Evolutionary conservation across 2,113 vertebrate genomes (phyloP).

Genomic region (Microcebus ravelobensis): DNA sequence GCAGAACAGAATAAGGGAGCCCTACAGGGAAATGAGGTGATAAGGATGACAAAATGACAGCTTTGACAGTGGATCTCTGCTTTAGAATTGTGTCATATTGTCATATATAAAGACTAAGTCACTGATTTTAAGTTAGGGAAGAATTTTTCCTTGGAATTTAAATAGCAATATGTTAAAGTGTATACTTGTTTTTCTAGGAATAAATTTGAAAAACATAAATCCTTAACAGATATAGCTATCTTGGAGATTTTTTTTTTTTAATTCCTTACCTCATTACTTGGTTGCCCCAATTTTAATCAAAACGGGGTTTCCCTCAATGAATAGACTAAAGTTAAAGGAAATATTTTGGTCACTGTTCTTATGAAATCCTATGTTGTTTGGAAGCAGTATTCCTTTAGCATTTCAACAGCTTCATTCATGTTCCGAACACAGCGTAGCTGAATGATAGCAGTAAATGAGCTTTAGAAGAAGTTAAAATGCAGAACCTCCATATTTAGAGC

Average conservation of each 20-base stretch:
- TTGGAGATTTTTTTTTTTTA: conserved; percentile 1
- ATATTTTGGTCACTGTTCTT: conserved; percentile 52
- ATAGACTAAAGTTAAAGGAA: conserved; percentile 46
- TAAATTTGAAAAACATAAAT: not conserved
- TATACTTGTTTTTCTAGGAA: not conserved
- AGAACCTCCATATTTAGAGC: not conserved
- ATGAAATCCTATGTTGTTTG: conserved; percentile 60
- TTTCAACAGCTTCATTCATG: conserved; percentile 51
- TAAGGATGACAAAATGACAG: not conserved
- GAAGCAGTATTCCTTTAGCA: not conserved
- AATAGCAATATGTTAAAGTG: not conserved
- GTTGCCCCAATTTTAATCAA: conserved; percentile 65
- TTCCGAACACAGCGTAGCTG: not conserved
- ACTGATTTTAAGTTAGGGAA: not conserved
- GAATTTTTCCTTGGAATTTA: conserved; percentile 27
- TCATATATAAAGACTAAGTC: not conserved
- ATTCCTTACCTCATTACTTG: conserved; percentile 44
- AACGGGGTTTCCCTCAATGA: conserved; percentile 66
- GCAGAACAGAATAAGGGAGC: not conserved
- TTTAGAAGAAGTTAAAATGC: conserved; percentile 45
- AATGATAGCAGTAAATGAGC: not conserved
- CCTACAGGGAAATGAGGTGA: not conserved
- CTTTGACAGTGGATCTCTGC: not conserved
- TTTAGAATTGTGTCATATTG: not conserved
- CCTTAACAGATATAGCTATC: not conserved